phyloP scores from a whole-genome alignment of 1,140 invertebrate species.

The Brachystomella parvula region DNA sequence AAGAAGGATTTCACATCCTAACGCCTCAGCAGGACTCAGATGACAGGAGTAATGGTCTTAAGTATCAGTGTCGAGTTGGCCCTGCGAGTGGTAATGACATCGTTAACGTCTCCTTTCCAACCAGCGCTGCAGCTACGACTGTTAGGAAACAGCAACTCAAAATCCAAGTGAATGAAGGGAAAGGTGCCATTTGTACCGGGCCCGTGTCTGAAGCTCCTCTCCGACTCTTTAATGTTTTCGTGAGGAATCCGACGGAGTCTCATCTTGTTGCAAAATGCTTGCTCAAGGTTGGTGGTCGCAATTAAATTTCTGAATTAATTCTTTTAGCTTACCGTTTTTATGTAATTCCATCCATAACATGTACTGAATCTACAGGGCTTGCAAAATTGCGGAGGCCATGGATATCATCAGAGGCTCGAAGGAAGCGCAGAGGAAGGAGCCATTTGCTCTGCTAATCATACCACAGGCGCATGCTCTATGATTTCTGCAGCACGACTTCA shows the following conservation, averaged over 20 bases:
- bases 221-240: background rate
- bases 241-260: background rate
- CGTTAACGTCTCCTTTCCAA: background rate
- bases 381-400: background rate
- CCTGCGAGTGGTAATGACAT: background rate
- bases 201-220: background rate
- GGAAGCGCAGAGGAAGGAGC: background rate
- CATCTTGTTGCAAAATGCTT: constrained; percentile 1
- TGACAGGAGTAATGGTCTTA: background rate
- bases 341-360: too few species aligned
- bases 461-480: background rate
- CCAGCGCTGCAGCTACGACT: background rate
- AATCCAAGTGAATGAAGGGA: background rate
- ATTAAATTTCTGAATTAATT: too few species aligned
- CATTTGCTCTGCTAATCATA: background rate
- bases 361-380: too few species aligned
- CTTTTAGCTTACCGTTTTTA: too few species aligned
- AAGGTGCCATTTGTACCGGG: background rate
- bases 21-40: too few species aligned
- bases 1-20: background rate
- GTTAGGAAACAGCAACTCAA: background rate
- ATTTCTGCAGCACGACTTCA: background rate
- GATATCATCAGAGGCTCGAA: background rate
- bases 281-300: background rate
- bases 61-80: background rate